These are phyloP conservation scores for Odobenus rosmarus DNA, from an alignment of 2,113 vertebrate genomes.

Conservation along the genomic window DNA sequence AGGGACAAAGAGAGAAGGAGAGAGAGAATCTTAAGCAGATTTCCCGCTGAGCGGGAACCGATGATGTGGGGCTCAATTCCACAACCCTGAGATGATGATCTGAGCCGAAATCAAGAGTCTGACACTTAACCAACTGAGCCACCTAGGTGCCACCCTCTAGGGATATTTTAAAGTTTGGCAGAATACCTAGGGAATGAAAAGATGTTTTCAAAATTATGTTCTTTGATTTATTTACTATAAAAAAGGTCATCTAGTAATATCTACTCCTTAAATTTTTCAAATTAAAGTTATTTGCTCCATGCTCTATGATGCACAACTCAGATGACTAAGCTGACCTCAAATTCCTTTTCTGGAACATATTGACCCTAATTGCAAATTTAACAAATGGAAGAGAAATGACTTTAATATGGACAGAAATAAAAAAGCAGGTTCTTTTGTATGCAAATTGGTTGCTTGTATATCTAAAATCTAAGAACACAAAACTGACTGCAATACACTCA, in stretches of 20 bases:
- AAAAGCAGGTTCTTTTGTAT: background rate
- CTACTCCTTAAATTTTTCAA: background rate
- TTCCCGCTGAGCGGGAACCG: background rate
- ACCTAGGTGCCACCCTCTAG: background rate
- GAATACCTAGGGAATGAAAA: background rate
- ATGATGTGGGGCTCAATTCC: background rate
- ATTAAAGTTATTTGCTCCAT: background rate
- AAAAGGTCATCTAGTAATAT: background rate
- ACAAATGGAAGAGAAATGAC: background rate
- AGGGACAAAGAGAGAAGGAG: background rate
- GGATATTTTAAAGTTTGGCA: background rate
- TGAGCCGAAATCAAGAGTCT: background rate
- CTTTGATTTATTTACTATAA: background rate
- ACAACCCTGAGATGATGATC: background rate
- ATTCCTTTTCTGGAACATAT: background rate
- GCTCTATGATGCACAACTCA: background rate
- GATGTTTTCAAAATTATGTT: background rate
- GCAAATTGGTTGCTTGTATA: background rate
- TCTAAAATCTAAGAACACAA: background rate
- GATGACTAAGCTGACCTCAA: background rate
- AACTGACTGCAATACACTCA: background rate
- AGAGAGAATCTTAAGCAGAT: background rate
- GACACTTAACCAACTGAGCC: background rate
- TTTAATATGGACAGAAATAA: background rate
- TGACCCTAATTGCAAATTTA: background rate